Base-by-base conservation (phyloP, 2,113 vertebrate genomes). In the Aplodontia rufa region DNA sequence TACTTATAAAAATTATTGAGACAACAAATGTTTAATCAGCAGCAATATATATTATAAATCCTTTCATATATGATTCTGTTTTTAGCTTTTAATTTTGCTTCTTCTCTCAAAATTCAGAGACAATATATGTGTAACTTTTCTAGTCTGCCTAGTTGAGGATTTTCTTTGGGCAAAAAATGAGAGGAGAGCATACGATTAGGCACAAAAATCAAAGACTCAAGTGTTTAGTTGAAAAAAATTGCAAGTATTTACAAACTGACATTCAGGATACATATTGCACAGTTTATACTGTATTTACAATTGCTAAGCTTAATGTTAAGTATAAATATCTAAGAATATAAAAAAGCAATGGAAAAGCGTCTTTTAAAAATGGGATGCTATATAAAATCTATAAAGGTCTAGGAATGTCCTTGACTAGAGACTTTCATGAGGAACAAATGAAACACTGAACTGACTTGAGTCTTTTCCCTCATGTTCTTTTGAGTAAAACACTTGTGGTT, bases 401-500 rank as follows among this genome's bases (percentile, higher is more conserved):
- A 58, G 58, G 26, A 68, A 96, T 94, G n/a, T 87, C 86, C 89
- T 95, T 69, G 79, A 81, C 86, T 86, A 60, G 68, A 88, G 64
- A 91, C 40, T 97, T 93, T 82, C 71, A 58, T 55, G n/a, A 90
- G 58, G 85, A 95, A 90, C 69, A 96, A 96, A 97, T 94, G 94
- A 91, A 98, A 94, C 45, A 68, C 55, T 80, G 82, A 95, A 95
- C 91, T 0, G 47, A 93, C 75, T 96, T 42, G 6, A 80, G 86
- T 91, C 51, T 96, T 96, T 96, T 45, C 64, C 69, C 89, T 92
- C 28, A 22, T 62, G 58, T 92, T 97, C 92, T 95, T 97, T 94
- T 96, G 86, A 97, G 93, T 94, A 88, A 97, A 96, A 91, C 78
- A 96, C 91, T 69, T 83, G 85, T 95, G 82, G 88, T 97, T 98